Percentiles rank a stretch among this genome's conserved stretches.
These are phyloP conservation scores for Eilema sororculum DNA, from an alignment of 2,888 invertebrate genomes.

Conservation along the genomic window DNA sequence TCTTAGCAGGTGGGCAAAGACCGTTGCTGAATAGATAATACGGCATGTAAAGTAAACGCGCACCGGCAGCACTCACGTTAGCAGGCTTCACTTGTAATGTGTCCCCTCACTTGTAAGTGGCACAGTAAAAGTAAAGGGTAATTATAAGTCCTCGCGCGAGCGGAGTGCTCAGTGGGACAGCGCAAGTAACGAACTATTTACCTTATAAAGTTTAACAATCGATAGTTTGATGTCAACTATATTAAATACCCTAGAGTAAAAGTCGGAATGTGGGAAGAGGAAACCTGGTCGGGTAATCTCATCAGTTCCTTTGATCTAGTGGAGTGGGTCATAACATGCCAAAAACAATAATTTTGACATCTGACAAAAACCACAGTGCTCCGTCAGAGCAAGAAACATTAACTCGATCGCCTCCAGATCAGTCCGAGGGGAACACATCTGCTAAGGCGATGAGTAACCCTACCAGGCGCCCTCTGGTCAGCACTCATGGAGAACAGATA, in stretches of 20 bases:
- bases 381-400: not conserved
- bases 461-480: not conserved
- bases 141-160: not conserved
- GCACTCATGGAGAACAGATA: not conserved
- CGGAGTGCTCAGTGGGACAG: not conserved
- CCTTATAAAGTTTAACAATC: no score
- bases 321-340: not conserved
- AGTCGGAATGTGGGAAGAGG: not conserved
- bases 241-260: no score
- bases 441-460: not conserved
- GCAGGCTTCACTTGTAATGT: conserved; percentile 4
- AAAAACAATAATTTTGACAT: not conserved
- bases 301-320: not conserved
- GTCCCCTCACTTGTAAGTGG: not conserved
- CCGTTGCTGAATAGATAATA: conserved; percentile 13
- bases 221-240: no score
- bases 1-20: not conserved
- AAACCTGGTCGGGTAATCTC: not conserved
- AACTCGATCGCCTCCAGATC: no score
- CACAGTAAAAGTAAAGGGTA: not conserved
- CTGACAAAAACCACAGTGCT: not conserved
- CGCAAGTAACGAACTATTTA: not conserved
- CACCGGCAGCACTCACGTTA: conserved; percentile 2
- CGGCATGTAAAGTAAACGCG: not conserved
- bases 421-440: no score